Percentiles rank a stretch among this genome's conserved stretches.
These are phyloP conservation scores for Myotis findleyi DNA, from an alignment of 2,797 vertebrate genomes.

Conservation along the genomic window DNA sequence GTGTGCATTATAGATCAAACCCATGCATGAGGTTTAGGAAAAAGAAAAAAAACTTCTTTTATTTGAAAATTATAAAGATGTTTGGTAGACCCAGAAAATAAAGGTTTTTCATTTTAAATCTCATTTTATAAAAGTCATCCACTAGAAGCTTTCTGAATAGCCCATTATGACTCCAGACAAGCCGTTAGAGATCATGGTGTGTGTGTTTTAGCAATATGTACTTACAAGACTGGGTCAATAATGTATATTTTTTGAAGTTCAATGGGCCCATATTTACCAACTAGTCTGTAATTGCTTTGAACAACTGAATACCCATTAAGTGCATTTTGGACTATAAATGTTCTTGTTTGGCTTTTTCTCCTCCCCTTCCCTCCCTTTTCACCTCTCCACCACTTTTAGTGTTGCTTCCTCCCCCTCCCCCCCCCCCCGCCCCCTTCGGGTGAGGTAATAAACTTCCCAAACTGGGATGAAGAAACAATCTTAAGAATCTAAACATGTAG, in stretches of 20 bases:
- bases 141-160: constrained; percentile 47
- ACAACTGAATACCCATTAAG: constrained; percentile 68
- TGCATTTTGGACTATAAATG: constrained; percentile 51
- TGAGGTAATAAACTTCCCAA: constrained; percentile 71
- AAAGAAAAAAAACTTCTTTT: background rate
- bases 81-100: constrained; percentile 15
- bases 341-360: constrained; percentile 33
- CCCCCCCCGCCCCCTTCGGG: background rate
- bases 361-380: background rate
- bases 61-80: constrained; percentile 65
- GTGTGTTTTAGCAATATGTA: constrained; percentile 51
- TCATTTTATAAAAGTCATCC: constrained; percentile 69
- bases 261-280: constrained; percentile 71
- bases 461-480: constrained; percentile 51
- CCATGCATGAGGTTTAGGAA: constrained; percentile 14
- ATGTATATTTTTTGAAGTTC: constrained; percentile 60
- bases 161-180: constrained; percentile 45
- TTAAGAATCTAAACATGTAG: constrained; percentile 54
- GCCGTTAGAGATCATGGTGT: constrained; percentile 60
- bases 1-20: constrained; percentile 39
- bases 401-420: background rate
- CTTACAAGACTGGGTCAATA: constrained; percentile 71
- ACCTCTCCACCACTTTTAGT: background rate
- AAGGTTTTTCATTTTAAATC: constrained; percentile 70
- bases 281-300: constrained; percentile 60